Percentiles rank a stretch among this genome's conserved stretches.
Evolutionary conservation across 2,113 vertebrate genomes (phyloP).

Genomic region (Australoheros scitulus): DNA sequence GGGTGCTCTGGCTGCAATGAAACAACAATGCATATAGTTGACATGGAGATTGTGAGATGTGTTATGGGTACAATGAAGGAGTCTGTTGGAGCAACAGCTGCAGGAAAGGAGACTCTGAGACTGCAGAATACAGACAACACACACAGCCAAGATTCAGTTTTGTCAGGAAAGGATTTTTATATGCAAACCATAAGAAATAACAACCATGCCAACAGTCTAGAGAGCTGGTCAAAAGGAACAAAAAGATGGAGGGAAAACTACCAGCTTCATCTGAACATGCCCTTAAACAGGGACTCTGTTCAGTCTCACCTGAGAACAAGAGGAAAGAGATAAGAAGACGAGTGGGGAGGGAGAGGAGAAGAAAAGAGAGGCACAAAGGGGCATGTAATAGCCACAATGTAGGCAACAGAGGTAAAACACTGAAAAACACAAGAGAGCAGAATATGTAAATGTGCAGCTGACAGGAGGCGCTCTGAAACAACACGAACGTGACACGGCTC

Average conservation of each 20-base stretch:
- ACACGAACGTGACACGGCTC: neutral
- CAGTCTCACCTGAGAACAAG: neutral
- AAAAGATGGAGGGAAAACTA: neutral
- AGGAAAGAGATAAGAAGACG: neutral
- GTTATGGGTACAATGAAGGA: neutral
- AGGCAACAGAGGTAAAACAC: neutral
- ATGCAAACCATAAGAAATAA: neutral
- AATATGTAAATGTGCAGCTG: neutral
- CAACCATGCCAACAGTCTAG: neutral
- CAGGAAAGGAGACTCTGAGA: neutral
- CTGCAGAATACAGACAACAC: neutral
- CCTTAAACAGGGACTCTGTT: neutral
- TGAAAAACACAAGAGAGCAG: neutral
- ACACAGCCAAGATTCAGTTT: neutral
- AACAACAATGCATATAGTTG: constrained; percentile 32
- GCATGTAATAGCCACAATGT: neutral
- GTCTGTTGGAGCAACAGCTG: neutral
- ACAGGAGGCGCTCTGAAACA: neutral
- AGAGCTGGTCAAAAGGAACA: neutral
- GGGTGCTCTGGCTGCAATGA: neutral
- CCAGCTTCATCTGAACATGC: neutral
- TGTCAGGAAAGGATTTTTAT: neutral
- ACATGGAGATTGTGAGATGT: constrained; percentile 25
- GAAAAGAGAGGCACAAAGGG: neutral
- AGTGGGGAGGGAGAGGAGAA: neutral